Percentiles rank a stretch among this genome's conserved stretches.
These are phyloP conservation scores for Meles meles DNA, from an alignment of 2,113 vertebrate genomes.

Conservation along the genomic window DNA sequence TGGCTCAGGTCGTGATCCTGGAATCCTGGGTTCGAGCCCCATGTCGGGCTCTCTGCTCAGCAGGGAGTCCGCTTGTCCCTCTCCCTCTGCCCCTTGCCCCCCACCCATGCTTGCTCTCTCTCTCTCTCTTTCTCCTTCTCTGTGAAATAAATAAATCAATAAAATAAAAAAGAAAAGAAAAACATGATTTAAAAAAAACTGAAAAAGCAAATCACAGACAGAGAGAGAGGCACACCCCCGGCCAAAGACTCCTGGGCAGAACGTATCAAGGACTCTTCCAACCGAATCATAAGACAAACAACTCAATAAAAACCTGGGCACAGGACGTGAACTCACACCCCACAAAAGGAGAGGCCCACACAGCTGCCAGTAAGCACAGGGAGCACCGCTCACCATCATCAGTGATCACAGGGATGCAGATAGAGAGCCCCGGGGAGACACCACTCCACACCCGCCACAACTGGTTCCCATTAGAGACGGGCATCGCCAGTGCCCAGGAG, in stretches of 20 bases:
- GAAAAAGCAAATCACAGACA: accelerated
- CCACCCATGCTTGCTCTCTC: too few species aligned
- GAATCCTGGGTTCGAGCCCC: too few species aligned
- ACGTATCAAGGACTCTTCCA: background rate
- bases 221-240: background rate
- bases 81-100: too few species aligned
- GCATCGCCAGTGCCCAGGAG: accelerated
- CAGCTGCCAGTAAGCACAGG: background rate
- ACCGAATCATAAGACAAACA: background rate
- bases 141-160: background rate
- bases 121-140: too few species aligned
- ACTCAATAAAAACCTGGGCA: background rate
- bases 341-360: background rate
- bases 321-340: accelerated
- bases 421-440: background rate
- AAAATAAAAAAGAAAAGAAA: background rate
- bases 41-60: too few species aligned
- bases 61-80: too few species aligned
- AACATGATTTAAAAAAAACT: too few species aligned
- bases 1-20: too few species aligned
- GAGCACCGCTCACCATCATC: accelerated
- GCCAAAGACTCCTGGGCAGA: too few species aligned
- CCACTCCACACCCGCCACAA: accelerated
- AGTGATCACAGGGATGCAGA: accelerated
- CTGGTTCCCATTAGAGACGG: accelerated